phyloP scores from a whole-genome alignment of 2,113 vertebrate species.

The Lathamus discolor region DNA sequence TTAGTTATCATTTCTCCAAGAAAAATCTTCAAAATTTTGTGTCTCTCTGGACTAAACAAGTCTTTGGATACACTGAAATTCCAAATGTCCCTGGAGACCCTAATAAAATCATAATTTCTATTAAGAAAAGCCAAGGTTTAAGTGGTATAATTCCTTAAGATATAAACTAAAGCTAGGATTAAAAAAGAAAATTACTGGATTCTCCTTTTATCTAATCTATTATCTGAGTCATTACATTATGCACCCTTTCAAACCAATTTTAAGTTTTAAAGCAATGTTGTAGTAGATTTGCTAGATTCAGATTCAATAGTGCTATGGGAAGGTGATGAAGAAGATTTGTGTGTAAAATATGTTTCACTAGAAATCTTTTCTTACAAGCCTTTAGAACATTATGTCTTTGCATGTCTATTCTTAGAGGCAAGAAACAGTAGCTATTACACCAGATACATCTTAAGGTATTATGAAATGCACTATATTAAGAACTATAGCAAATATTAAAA shows the following conservation, averaged over 20 bases:
- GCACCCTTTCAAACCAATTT: neutral
- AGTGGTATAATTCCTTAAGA: neutral
- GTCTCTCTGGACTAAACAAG: neutral
- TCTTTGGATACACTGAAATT: neutral
- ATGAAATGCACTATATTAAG: neutral
- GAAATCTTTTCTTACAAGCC: constrained; percentile 8
- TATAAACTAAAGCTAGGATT: neutral
- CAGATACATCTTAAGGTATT: constrained; percentile 2
- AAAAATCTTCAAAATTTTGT: neutral
- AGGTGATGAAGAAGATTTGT: neutral
- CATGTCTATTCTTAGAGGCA: neutral
- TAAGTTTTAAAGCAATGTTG: neutral
- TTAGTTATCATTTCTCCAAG: neutral
- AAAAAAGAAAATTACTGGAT: neutral
- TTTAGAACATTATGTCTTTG: neutral
- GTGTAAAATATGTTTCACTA: neutral
- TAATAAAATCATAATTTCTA: neutral
- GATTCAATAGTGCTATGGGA: neutral
- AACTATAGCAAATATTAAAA: neutral
- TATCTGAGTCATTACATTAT: neutral
- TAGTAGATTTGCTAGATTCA: neutral
- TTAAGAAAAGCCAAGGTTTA: neutral
- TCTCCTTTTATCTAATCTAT: neutral
- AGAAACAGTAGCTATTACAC: neutral
- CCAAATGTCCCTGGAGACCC: neutral